Base-by-base conservation (phyloP, 2,113 vertebrate genomes). In the Etheostoma spectabile region DNA sequence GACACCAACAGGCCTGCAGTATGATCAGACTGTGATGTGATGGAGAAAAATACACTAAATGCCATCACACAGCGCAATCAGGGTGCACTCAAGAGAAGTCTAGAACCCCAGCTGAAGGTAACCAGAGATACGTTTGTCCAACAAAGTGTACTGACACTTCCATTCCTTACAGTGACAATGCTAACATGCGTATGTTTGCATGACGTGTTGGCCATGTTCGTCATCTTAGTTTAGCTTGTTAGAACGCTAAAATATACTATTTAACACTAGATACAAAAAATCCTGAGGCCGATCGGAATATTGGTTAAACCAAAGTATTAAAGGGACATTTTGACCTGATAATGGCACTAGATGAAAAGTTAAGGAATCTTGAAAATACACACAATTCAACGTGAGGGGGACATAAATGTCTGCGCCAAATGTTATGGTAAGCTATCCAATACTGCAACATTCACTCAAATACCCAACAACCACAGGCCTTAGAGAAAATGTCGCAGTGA, bases 1-100 rank as follows among this genome's bases (percentile, higher is more conserved):
- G 76, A 71, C 49, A 68, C 24, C 48, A 18, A 18, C 56, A 56
- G 60, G 55, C 52, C 45, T 72, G 67, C 30, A 48, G 68, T 46
- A 65, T 19, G 59, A 79, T 60, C 24, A 38, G 42, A 42, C 11
- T 52, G 59, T n/a, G 51, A 68, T 46, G 18, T 30, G 53, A 55
- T 18, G 19, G 46, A 52, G 18, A 30, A 53, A 48, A 70, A 75
- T 45, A 48, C 55, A 16, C 22, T 12, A 24, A 49, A 30, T 38
- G 2, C 72, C 27, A 13, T 27, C 35, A 63, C 18, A 18, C 16
- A n/a, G 11, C 16, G 10, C 18, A 22, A 38, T 55, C 52, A 45
- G 5, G n/a, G 18, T 48, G n/a, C 22, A 68, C 15, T 10, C 13
- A 52, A 14, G 15, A 62, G 8, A 68, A 30, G 14, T 18, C 4